Evolutionary conservation across 2,113 vertebrate species (phyloP).

Genomic region (Pseudolaguvia tuberculata): DNA sequence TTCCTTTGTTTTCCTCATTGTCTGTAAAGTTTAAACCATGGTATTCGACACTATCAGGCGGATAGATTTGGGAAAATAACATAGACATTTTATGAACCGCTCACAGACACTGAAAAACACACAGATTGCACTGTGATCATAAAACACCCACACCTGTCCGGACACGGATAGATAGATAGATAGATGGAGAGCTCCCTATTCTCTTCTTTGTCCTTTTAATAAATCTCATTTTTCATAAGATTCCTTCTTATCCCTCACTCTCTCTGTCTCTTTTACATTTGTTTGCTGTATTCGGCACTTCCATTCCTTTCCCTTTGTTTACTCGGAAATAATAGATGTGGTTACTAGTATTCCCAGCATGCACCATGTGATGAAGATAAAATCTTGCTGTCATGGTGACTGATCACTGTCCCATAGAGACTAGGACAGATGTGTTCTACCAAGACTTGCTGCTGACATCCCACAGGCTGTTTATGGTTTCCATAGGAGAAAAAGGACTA

Average conservation of each 20-base stretch:
- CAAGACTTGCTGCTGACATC: constrained; percentile 14
- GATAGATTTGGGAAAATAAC: not conserved
- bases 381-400: constrained; percentile 33
- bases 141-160: constrained; percentile 11
- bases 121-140: not conserved
- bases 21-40: too few relatives aligned
- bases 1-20: not conserved
- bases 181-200: constrained; percentile 10
- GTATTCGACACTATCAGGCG: not conserved
- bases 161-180: not conserved
- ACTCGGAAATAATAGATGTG: constrained; percentile 51
- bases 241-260: constrained; percentile 6
- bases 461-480: not conserved
- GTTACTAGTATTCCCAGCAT: constrained; percentile 38
- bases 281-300: constrained; percentile 44
- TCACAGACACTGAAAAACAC: not conserved
- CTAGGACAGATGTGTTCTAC: constrained; percentile 2
- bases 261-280: not conserved
- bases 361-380: constrained; percentile 57
- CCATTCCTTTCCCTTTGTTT: constrained; percentile 48
- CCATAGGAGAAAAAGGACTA: not conserved
- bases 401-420: constrained; percentile 1
- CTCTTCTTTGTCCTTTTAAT: constrained; percentile 41
- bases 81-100: not conserved
- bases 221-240: constrained; percentile 53